Percentiles rank a stretch among this genome's conserved stretches.
These are phyloP conservation scores for Procambarus clarkii DNA, from an alignment of 1,140 invertebrate species.

Conservation along the genomic window DNA sequence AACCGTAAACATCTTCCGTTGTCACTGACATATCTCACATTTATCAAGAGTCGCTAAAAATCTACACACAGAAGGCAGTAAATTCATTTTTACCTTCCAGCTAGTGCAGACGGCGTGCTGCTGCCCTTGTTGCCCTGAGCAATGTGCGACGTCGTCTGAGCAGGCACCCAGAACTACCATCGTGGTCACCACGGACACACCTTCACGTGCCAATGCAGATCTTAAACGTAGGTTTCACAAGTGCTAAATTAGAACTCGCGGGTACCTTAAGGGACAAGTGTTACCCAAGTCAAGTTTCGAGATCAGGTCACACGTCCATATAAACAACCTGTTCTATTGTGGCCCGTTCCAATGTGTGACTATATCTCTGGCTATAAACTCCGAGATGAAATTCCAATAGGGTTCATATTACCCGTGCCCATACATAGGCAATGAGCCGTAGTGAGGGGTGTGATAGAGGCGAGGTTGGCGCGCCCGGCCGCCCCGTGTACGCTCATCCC, in stretches of 20 bases:
- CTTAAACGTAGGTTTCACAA: background rate
- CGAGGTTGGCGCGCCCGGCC: background rate
- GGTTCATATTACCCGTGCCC: constrained; percentile 36
- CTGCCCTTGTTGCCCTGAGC: background rate
- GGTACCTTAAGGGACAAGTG: background rate
- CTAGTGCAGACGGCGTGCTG: background rate
- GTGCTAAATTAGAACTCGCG: background rate
- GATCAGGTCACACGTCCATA: constrained; percentile 21
- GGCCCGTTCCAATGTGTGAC: constrained; percentile 15
- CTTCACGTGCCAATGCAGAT: background rate
- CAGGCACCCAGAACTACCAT: background rate
- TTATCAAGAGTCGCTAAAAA: too few species aligned
- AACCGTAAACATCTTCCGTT: too few species aligned
- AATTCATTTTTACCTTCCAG: too few species aligned
- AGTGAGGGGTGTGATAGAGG: background rate
- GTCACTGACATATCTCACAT: too few species aligned
- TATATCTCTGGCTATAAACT: constrained; percentile 50
- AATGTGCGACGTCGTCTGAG: background rate
- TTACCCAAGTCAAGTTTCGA: background rate
- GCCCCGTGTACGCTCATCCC: background rate
- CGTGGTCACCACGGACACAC: background rate
- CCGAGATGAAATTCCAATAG: constrained; percentile 50
- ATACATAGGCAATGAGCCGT: constrained; percentile 22
- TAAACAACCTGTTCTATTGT: constrained; percentile 44
- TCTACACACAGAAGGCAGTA: too few species aligned